These are phyloP conservation scores for Aphis gossypii DNA, from an alignment of 1,140 invertebrate species.

Conservation along the genomic window DNA sequence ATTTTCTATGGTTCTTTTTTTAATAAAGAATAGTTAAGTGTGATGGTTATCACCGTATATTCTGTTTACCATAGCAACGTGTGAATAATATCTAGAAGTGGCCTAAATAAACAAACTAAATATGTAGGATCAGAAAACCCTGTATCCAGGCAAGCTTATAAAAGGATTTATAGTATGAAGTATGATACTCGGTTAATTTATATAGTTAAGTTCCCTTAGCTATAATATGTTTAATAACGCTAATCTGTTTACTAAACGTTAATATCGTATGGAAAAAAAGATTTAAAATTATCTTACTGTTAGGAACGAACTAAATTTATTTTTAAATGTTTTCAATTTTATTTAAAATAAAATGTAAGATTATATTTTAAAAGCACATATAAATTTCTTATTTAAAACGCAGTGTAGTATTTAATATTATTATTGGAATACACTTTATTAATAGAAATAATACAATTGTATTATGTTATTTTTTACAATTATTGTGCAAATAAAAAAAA, in stretches of 20 bases:
- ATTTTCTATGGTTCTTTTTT: neutral
- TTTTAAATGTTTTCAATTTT: neutral
- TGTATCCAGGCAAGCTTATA: neutral
- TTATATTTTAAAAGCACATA: neutral
- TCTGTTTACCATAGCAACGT: neutral
- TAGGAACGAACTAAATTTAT: neutral
- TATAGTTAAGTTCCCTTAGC: neutral
- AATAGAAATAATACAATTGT: neutral
- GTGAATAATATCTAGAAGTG: neutral
- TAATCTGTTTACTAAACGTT: neutral
- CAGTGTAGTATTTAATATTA: neutral
- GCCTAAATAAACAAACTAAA: slow-evolving; percentile 17
- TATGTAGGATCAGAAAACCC: slow-evolving; percentile 1
- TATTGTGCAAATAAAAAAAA: neutral
- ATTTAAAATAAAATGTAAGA: neutral
- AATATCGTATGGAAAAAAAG: neutral
- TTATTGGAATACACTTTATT: neutral
- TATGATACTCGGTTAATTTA: slow-evolving; percentile 18
- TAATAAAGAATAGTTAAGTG: neutral
- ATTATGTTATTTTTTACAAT: neutral
- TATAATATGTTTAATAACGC: neutral
- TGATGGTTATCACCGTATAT: neutral
- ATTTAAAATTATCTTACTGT: neutral
- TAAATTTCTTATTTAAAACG: neutral
- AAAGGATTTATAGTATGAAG: slow-evolving; percentile 13